Conservation (phyloP, 2,113 vertebrate species). For the Reinhardtius hippoglossoides region DNA sequence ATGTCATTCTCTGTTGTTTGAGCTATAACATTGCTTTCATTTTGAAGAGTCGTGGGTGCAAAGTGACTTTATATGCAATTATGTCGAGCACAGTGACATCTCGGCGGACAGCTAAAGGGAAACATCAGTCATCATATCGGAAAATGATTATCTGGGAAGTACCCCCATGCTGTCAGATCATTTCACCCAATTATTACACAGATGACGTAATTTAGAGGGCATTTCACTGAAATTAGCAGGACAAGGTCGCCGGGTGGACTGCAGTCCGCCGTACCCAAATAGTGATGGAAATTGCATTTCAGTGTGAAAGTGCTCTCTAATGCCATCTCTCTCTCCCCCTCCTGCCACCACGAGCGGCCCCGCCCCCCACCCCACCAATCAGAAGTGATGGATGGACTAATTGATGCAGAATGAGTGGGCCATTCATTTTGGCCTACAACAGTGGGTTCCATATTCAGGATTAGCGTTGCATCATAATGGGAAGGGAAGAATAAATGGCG, state of each 20-base stretch:
- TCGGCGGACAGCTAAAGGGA: constrained; percentile 5
- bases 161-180: constrained; percentile 19
- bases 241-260: constrained; percentile 55
- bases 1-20: background rate
- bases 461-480: constrained; percentile 59
- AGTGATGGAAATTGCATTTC: constrained; percentile 54
- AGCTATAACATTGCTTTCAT: background rate
- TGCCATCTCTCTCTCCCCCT: constrained; percentile 29
- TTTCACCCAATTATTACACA: constrained; percentile 21
- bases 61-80: background rate
- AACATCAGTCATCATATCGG: constrained; percentile 24
- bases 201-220: constrained; percentile 43
- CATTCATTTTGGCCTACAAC: constrained; percentile 78
- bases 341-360: constrained; percentile 32
- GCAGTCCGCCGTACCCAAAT: constrained; percentile 23
- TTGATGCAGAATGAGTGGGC: constrained; percentile 80
- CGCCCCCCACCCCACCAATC: constrained; percentile 53
- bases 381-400: constrained; percentile 83
- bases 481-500: constrained; percentile 43
- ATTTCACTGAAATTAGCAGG: constrained; percentile 41
- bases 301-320: constrained; percentile 35
- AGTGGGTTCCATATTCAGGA: constrained; percentile 76
- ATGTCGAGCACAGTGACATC: constrained; percentile 9
- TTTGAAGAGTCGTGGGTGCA: background rate
- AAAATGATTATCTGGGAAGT: constrained; percentile 15